Base-by-base conservation (phyloP, 2,888 invertebrate species). In the Cheilosia impressa region DNA sequence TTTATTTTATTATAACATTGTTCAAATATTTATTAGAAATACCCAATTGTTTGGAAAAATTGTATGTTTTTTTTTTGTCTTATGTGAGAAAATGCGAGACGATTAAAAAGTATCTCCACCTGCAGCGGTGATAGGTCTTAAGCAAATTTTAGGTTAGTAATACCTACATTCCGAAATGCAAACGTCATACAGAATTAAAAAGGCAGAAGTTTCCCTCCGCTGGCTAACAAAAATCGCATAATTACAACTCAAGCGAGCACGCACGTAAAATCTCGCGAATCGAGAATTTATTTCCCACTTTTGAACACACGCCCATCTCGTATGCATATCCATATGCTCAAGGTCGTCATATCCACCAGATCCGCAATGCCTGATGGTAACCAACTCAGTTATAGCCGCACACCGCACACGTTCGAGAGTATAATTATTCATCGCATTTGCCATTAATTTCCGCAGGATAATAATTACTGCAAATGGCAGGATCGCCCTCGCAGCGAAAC, bases 391-490 rank as follows among this genome's bases (percentile, higher is more conserved):
- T 66, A 53, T 52, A 66, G 10, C 3, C 10, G 3, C 9, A 9
- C 31, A 60, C 73, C 62, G 62, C 53, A 66, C 69, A 76, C 69
- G 71, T 69, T 65, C 58, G 52, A 76, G 63, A 27, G 38, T 38
- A 69, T 55, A 62, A 82, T 77, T 82, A 72, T 53, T 82, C 82
- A 82, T 82, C 82, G 77, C 66, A 34, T 60, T 76, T 10, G 31
- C 71, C 66, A 82, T 82, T 82, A 77, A 82, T 77, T 55, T 71
- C 66, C 58, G 47, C 31, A 62, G 77, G 71, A 82, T 82, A 82
- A 82, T 82, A 77, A 82, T 82, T 77, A 66, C 77, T 66, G 77
- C 53, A 62, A 77, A 71, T 76, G 81, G 81, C 76, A 66, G 81
- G 38, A 53, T 31, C 53, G 53, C 43, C 17, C 50, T 24, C 50